Evolutionary conservation across 1,140 invertebrate genomes (phyloP), one percentile per base, ranked within the genome.

Genomic region (Augochlora pura): DNA sequence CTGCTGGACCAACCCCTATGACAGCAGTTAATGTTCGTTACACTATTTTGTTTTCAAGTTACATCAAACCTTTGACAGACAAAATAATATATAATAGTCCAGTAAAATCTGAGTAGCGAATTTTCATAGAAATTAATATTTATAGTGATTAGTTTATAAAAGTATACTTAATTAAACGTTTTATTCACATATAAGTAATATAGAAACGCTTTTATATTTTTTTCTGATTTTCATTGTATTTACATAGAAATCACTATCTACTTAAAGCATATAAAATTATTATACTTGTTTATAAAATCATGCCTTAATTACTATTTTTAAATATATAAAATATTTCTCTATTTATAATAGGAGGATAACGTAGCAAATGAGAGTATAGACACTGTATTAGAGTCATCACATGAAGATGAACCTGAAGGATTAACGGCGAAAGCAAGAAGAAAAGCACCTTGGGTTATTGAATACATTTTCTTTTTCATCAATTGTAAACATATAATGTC

Each of bases 371-470:
- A 91, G 25, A 90, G 83, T 42, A 62, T 84, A 46, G 89, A 90
- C n/a, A 87, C 88, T 52, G 77, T 81, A 59, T 39, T 84, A 57
- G 91, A 91, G 70, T 72, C 82, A 49, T 75, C 84, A n/a, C 82
- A 87, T 63, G 89, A 92, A 60, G 88, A 91, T 59, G 90, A 88
- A 39, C 84, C 70, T 66, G 90, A 92, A 67, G 87, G 89, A 27
- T 75, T 86, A 9, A 62, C 83, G 14, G 87, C 79, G 21, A 92
- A 91, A 88, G 79, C 87, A 46, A 90, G 88, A 46, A 83, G 87
- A 77, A 92, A 89, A 86, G 89, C 90, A 67, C 91, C 92, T 66
- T 93, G 91, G 92, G 92, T 93, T 88, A 90, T 65, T 67, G 14
- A 49, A 32, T 66, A 9, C 66, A 67, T 25, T 70, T 59, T 25